Conservation (phyloP, 2,113 vertebrate genomes). For the Percina caprodes region DNA sequence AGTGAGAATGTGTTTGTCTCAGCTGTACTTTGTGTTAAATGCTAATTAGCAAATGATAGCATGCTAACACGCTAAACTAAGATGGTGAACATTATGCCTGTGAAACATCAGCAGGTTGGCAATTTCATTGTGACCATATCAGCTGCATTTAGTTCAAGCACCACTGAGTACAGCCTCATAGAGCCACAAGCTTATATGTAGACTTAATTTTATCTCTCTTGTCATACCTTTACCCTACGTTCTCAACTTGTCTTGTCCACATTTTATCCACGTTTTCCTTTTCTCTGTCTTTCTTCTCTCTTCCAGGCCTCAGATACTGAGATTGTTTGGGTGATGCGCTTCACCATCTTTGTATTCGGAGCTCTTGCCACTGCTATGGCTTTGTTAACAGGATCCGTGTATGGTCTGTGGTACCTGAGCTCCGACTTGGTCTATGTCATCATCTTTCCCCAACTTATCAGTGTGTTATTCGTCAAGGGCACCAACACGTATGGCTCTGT, state of each 20-base stretch:
- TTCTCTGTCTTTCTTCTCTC: constrained; percentile 44
- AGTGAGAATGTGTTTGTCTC: not conserved
- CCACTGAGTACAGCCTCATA: not conserved
- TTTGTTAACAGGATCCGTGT: constrained; percentile 93
- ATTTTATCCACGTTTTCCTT: not conserved
- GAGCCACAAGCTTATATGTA: too few species aligned
- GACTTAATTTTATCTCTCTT: not conserved
- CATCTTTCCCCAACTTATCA: constrained; percentile 97
- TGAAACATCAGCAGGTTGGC: not conserved
- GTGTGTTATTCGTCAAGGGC: constrained; percentile 95
- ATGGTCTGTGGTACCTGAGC: constrained; percentile 97
- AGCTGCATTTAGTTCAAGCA: not conserved
- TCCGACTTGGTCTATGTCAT: constrained; percentile 98
- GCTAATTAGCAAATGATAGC: not conserved
- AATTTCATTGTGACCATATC: not conserved
- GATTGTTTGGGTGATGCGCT: constrained; percentile 96
- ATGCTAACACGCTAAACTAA: too few species aligned
- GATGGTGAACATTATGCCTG: not conserved
- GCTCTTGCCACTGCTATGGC: constrained; percentile 96
- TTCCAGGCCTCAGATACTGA: constrained; percentile 94
- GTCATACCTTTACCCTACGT: not conserved
- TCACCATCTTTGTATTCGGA: constrained; percentile 94
- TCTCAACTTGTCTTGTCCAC: not conserved
- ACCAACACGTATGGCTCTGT: constrained; percentile 97
- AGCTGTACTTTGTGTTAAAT: not conserved